Percentiles rank a stretch among this genome's conserved stretches.
phyloP scores from a whole-genome alignment of 2,113 vertebrate genomes.

The Marmota monax region DNA sequence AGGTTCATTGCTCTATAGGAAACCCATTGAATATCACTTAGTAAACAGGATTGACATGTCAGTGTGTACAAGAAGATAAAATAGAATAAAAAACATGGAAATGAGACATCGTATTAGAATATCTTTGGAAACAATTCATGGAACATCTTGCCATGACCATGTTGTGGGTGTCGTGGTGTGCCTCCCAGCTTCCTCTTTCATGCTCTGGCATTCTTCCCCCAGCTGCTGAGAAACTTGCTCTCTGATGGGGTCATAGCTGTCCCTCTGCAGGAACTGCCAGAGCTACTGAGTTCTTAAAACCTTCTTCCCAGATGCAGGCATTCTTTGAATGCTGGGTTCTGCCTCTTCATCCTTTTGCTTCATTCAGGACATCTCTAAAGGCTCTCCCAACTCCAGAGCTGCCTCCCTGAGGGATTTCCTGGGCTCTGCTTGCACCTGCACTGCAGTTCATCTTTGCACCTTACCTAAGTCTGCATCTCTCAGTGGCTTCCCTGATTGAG shows the following conservation, averaged over 20 bases:
- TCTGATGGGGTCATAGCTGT: not conserved
- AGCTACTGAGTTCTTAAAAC: not conserved
- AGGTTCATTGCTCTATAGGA: conserved; percentile 89
- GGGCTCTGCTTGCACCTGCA: not conserved
- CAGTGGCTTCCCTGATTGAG: not conserved
- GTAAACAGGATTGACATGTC: conserved; percentile 87
- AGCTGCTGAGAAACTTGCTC: not conserved
- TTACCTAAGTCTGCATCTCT: not conserved
- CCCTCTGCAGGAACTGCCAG: not conserved
- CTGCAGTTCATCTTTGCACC: not conserved
- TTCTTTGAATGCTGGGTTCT: not conserved
- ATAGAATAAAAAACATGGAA: conserved; percentile 75
- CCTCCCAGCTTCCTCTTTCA: not conserved
- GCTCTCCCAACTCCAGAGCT: not conserved
- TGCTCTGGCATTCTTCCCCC: not conserved
- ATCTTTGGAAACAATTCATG: conserved; percentile 67
- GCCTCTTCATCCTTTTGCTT: not conserved
- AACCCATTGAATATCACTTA: conserved; percentile 88
- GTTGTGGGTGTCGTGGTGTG: no score
- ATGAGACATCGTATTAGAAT: conserved; percentile 74
- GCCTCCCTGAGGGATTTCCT: not conserved
- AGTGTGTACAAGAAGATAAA: conserved; percentile 82
- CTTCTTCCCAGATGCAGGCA: not conserved
- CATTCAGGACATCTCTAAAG: not conserved
- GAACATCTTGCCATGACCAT: not conserved